Conservation (phyloP, 2,113 vertebrate species). For the Oenanthe oenanthe region DNA sequence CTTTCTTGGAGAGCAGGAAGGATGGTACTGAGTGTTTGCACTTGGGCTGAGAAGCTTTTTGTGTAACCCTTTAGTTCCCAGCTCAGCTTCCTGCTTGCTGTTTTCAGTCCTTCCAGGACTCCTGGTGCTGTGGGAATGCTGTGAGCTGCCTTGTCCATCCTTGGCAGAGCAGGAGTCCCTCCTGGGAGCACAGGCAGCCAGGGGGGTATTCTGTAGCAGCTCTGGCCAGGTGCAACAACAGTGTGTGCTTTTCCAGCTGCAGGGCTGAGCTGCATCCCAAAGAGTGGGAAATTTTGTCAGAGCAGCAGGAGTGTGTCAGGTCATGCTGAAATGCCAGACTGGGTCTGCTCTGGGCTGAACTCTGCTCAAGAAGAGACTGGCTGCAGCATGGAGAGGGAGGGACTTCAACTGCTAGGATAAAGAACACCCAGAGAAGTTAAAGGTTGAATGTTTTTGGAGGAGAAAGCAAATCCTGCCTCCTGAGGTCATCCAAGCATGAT, state of each 20-base stretch:
- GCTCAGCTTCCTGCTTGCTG: neutral
- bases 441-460: constrained; percentile 16
- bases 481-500: constrained; percentile 12
- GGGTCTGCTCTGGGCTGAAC: neutral
- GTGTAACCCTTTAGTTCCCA: constrained; percentile 19
- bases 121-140: neutral
- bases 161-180: neutral
- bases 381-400: neutral
- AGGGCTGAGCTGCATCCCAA: neutral
- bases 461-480: constrained; percentile 24
- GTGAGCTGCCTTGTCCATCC: neutral
- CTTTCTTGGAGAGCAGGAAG: constrained; percentile 24
- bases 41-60: neutral
- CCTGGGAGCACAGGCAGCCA: neutral
- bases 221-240: neutral
- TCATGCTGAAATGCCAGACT: neutral
- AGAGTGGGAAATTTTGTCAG: neutral
- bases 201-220: neutral
- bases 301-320: neutral
- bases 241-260: neutral
- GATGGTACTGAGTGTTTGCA: neutral
- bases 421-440: constrained; percentile 13
- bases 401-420: neutral
- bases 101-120: neutral
- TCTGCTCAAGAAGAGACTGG: neutral